Percentiles rank a stretch among this genome's conserved stretches.
Evolutionary conservation across 2,113 vertebrate genomes (phyloP).

Genomic region (Zosterops borbonicus): DNA sequence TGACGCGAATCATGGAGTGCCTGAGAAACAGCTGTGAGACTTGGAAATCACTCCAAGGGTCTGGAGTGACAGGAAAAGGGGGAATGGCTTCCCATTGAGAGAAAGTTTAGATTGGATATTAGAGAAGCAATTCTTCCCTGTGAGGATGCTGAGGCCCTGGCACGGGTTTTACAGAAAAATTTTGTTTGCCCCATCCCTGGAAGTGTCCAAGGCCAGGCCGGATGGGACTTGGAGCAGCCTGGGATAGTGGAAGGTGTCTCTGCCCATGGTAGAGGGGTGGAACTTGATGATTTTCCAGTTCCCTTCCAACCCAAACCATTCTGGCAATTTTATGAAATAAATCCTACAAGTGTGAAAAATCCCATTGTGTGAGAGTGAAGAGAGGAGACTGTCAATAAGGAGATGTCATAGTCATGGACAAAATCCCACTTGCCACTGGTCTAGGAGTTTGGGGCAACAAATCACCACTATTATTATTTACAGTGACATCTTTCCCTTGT

Average conservation of each 20-base stretch:
- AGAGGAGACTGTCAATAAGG: no score
- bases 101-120: neutral
- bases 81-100: neutral
- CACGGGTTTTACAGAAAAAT: rapidly evolving
- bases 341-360: no score
- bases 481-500: no score
- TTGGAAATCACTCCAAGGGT: neutral
- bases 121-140: neutral
- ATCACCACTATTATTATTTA: no score
- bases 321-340: no score
- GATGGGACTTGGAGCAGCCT: rapidly evolving
- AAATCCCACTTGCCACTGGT: no score
- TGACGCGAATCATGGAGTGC: neutral
- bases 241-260: neutral
- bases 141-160: rapidly evolving
- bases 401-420: no score
- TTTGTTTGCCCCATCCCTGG: neutral
- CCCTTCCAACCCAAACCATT: no score
- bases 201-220: neutral
- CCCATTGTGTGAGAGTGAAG: no score
- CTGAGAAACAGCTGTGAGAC: neutral
- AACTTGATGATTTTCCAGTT: neutral
- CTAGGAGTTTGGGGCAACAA: no score
- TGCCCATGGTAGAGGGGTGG: rapidly evolving
- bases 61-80: neutral